These are phyloP conservation scores for Melanostoma mellinum DNA, from an alignment of 2,888 invertebrate species.

Conservation along the genomic window DNA sequence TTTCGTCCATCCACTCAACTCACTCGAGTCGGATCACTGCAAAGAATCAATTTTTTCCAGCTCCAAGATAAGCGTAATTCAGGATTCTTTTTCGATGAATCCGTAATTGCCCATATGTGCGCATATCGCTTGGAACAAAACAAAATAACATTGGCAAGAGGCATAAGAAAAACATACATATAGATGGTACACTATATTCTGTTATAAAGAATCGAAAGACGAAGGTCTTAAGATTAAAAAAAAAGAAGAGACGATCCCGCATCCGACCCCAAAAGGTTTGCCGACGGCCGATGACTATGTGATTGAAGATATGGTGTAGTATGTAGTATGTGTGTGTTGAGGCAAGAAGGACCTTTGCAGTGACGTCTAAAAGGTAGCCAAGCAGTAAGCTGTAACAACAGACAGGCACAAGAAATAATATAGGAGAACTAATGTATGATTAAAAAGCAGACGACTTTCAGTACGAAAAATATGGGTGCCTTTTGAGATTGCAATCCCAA, in stretches of 20 bases:
- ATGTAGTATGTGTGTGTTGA: constrained; percentile 7
- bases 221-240: constrained; percentile 45
- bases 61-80: constrained; percentile 71
- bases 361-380: constrained; percentile 23
- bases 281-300: constrained; percentile 36
- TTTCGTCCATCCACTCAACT: constrained; percentile 37
- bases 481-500: too few relatives aligned
- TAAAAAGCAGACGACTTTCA: neutral
- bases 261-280: constrained; percentile 56
- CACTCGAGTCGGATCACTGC: constrained; percentile 54
- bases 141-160: constrained; percentile 57
- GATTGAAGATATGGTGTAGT: constrained; percentile 45
- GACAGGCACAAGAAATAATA: constrained; percentile 19
- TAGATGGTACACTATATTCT: neutral
- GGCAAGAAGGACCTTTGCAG: constrained; percentile 5
- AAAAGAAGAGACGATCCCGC: constrained; percentile 47
- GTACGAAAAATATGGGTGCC: too few relatives aligned
- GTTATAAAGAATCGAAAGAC: constrained; percentile 20
- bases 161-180: constrained; percentile 20
- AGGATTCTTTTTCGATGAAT: constrained; percentile 72
- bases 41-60: constrained; percentile 69
- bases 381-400: constrained; percentile 22
- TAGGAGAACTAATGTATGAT: constrained; percentile 12
- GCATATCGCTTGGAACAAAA: constrained; percentile 65
- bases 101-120: constrained; percentile 72